Evolutionary conservation across 1,140 invertebrate genomes (phyloP), one percentile per base, ranked within the genome.

Genomic region (Tetraneura akinire): DNA sequence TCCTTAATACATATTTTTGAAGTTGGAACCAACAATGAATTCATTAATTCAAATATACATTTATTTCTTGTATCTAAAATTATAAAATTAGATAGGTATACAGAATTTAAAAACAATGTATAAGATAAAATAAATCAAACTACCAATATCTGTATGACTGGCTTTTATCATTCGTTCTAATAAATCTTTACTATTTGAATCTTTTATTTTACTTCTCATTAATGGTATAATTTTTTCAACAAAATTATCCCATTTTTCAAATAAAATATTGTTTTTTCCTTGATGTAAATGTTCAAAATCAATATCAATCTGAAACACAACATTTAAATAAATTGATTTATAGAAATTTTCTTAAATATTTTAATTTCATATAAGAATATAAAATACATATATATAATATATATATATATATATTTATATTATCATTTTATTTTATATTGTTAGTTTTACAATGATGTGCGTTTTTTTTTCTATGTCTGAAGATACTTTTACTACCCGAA

Each of bases 251-350:
- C 55, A 60, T 60, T 29, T 29, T 23, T 60, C 26, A 29, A 60
- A 29, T 3, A 60, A 11, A 13, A 60, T 26, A 26, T 13, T 14
- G 23, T 23, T 0, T 60, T 29, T 60, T 29, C 55, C 55, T 23
- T 11, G 1, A 29, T 60, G 23, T 16, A 60, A 60, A 60, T 14
- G 4, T 26, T 60, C 11, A 60, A 60, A 60, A 60, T 26, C 23
- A 60, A 47, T 60, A 60, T 60, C 55, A 60, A 60, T 60, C 55
- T 60, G 55, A 60, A 60, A 60, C 29, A 55, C 10, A 51, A 55
- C n/a, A 55, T 23, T 55, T 21, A 55, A 55, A 55, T n/a, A 23
- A 55, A 21, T 55, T 23, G 1, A 37, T 37, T 37, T 37, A 37
- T 37, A 37, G 32, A 37, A 37, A 8, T 37, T 37, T 3, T 37